phyloP scores from a whole-genome alignment of 2,888 invertebrate genomes.

The Seira musarum region DNA sequence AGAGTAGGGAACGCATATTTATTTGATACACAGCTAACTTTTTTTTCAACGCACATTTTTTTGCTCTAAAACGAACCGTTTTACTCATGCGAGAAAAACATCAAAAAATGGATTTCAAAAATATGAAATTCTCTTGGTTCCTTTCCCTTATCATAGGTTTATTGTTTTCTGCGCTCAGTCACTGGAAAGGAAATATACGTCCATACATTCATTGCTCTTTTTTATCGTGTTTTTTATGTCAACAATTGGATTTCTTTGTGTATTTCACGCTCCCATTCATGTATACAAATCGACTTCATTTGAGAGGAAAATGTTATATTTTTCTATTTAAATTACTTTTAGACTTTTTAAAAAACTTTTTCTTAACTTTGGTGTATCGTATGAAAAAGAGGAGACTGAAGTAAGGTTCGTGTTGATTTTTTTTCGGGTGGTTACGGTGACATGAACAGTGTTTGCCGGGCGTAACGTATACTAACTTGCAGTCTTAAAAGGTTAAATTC shows the following conservation, averaged over 20 bases:
- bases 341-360: not conserved
- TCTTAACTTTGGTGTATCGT: too few relatives aligned
- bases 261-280: constrained; percentile 10
- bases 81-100: constrained; percentile 60
- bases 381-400: too few relatives aligned
- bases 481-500: too few relatives aligned
- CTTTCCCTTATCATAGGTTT: constrained; percentile 40
- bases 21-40: constrained; percentile 20
- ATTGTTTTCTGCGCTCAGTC: not conserved
- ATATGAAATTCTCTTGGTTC: constrained; percentile 36
- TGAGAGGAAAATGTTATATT: not conserved
- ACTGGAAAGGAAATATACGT: not conserved
- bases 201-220: not conserved
- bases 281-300: not conserved
- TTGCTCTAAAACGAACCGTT: constrained; percentile 21
- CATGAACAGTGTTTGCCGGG: too few relatives aligned
- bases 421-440: too few relatives aligned
- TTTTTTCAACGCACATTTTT: constrained; percentile 23
- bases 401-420: too few relatives aligned
- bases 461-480: too few relatives aligned
- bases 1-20: constrained; percentile 23
- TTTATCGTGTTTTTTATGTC: not conserved
- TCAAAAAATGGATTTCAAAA: constrained; percentile 48
- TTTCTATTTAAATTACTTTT: constrained; percentile 1
- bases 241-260: not conserved